A percentile compares a stretch with the other conserved stretches of the same genome.
These are phyloP conservation scores for Leucoma salicis DNA, from an alignment of 2,888 invertebrate species.

Conservation along the genomic window DNA sequence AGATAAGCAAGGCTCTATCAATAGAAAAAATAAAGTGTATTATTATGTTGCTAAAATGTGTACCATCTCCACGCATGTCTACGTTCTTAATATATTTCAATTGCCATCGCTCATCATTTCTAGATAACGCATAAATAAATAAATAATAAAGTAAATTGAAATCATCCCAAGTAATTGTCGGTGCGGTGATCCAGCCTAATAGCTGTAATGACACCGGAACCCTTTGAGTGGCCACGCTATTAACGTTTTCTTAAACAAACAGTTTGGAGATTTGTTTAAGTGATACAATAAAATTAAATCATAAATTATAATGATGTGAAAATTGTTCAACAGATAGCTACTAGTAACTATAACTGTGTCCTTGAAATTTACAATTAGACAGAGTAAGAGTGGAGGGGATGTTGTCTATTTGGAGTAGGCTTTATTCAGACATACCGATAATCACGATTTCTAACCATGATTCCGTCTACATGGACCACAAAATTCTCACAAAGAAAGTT, in stretches of 20 bases:
- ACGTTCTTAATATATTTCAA: slow-evolving; percentile 34
- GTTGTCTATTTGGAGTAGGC: too few relatives aligned
- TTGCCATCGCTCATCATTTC: slow-evolving; percentile 65
- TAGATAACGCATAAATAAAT: slow-evolving; percentile 78
- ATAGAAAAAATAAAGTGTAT: too few relatives aligned
- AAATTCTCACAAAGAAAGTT: too few relatives aligned
- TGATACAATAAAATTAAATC: slow-evolving; percentile 33
- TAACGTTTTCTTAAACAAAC: slow-evolving; percentile 49
- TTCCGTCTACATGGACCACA: too few relatives aligned
- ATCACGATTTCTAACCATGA: too few relatives aligned
- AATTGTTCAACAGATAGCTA: background rate
- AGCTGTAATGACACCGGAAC: slow-evolving; percentile 70
- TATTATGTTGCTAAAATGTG: too few relatives aligned
- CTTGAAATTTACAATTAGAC: too few relatives aligned
- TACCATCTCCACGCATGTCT: slow-evolving; percentile 39
- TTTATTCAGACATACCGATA: too few relatives aligned
- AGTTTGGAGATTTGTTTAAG: slow-evolving; percentile 31
- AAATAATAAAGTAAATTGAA: slow-evolving; percentile 81
- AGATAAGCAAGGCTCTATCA: too few relatives aligned
- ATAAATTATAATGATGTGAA: background rate
- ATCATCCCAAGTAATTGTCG: slow-evolving; percentile 58
- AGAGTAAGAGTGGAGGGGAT: too few relatives aligned
- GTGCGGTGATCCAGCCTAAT: slow-evolving; percentile 51
- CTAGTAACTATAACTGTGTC: background rate
- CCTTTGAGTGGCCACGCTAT: slow-evolving; percentile 58